Evolutionary conservation across 2,888 invertebrate species (phyloP).

Genomic region (Ferrisia virgata): DNA sequence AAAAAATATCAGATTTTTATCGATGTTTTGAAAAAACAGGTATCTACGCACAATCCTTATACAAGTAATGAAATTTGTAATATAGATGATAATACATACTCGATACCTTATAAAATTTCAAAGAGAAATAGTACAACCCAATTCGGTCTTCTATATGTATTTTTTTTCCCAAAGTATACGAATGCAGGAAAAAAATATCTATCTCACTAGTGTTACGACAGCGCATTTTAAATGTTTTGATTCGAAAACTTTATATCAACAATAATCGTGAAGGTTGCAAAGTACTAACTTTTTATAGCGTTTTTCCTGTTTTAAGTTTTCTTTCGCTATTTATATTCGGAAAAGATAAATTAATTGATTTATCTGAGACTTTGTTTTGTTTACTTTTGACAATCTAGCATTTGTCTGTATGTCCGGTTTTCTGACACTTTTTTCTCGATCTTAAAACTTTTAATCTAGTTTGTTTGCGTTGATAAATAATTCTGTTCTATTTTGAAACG

Average conservation of each 20-base stretch:
- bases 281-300: background rate
- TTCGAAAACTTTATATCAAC: background rate
- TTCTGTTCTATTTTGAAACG: background rate
- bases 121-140: no score
- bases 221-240: background rate
- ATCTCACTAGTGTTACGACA: background rate
- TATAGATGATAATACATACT: no score
- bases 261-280: constrained; percentile 3
- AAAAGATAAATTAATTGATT: constrained; percentile 34
- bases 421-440: background rate
- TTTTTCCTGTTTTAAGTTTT: constrained; percentile 19
- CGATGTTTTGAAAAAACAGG: background rate
- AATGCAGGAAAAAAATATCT: background rate
- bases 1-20: background rate
- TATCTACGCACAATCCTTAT: no score
- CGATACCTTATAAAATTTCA: no score
- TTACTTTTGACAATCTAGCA: constrained; percentile 5
- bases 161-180: background rate
- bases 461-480: background rate
- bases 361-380: background rate
- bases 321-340: background rate
- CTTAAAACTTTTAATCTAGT: background rate
- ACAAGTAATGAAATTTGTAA: no score
- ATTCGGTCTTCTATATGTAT: background rate
- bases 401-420: constrained; percentile 2